Percentiles rank a stretch among this genome's conserved stretches.
These are phyloP conservation scores for Phenganax subtilis DNA, from an alignment of 92 coral and sea anemone species.

Conservation along the genomic window DNA sequence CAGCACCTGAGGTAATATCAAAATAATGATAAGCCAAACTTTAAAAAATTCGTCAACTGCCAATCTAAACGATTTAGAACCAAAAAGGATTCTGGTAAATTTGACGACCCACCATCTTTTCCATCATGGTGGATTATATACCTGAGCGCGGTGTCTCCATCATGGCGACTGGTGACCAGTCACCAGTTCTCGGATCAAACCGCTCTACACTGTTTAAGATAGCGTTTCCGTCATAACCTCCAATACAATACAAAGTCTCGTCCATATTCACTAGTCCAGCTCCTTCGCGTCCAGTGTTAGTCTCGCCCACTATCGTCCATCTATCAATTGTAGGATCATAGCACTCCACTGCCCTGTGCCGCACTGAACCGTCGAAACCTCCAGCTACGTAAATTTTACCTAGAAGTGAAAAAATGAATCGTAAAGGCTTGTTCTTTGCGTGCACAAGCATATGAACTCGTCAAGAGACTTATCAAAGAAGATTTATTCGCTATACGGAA, in stretches of 20 bases:
- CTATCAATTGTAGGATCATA: constrained; percentile 94
- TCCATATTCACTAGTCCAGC: constrained; percentile 90
- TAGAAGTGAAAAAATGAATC: constrained; percentile 2
- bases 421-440: background rate
- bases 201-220: constrained; percentile 84
- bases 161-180: constrained; percentile 85
- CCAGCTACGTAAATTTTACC: constrained; percentile 98
- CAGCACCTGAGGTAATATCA: constrained; percentile 63
- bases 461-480: background rate
- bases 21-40: too few relatives aligned
- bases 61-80: too few relatives aligned
- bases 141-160: constrained; percentile 94
- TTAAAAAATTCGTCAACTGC: too few relatives aligned
- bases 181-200: constrained; percentile 85
- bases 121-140: constrained; percentile 4
- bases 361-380: constrained; percentile 94
- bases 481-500: too few relatives aligned
- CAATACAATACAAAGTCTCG: constrained; percentile 83
- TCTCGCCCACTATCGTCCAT: constrained; percentile 84
- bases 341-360: constrained; percentile 92
- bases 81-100: background rate
- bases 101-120: background rate
- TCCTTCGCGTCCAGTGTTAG: constrained; percentile 81
- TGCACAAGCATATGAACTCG: background rate
- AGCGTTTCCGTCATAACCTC: constrained; percentile 87